These are phyloP conservation scores for Astur gentilis DNA, from an alignment of 2,113 vertebrate species.

Conservation along the genomic window DNA sequence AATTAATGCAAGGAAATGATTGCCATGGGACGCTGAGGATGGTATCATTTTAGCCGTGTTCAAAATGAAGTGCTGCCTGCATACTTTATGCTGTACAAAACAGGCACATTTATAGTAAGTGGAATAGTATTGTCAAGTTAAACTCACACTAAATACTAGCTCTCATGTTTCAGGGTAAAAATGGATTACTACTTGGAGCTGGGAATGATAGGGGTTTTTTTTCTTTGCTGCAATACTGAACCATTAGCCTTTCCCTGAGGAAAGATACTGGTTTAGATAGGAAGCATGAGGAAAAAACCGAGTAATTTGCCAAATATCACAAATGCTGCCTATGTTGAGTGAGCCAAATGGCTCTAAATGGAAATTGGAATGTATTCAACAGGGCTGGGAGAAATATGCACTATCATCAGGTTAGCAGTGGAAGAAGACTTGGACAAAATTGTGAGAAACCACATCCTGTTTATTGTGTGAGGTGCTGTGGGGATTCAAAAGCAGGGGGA, in stretches of 20 bases:
- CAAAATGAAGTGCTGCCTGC: neutral
- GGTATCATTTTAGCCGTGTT: neutral
- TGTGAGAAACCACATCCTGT: neutral
- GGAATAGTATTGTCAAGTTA: neutral
- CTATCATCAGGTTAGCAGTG: neutral
- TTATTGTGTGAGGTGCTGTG: neutral
- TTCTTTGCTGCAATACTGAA: neutral
- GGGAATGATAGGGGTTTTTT: neutral
- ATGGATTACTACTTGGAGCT: neutral
- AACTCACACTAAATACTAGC: neutral
- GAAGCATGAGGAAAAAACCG: neutral
- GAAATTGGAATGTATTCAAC: neutral
- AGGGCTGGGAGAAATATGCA: neutral
- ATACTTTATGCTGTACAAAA: neutral
- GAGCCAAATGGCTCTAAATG: slow-evolving; percentile 38
- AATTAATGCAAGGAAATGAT: slow-evolving; percentile 9
- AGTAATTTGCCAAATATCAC: slow-evolving; percentile 41
- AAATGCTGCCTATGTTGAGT: neutral
- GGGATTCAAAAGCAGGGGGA: neutral
- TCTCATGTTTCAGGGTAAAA: neutral
- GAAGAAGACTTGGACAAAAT: neutral
- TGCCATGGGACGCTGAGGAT: neutral
- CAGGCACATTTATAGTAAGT: neutral
- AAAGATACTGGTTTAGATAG: slow-evolving; percentile 19
- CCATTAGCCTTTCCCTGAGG: slow-evolving; percentile 10